phyloP scores from a whole-genome alignment of 1,140 invertebrate genomes.

The Trichomalopsis sarcophagae region DNA sequence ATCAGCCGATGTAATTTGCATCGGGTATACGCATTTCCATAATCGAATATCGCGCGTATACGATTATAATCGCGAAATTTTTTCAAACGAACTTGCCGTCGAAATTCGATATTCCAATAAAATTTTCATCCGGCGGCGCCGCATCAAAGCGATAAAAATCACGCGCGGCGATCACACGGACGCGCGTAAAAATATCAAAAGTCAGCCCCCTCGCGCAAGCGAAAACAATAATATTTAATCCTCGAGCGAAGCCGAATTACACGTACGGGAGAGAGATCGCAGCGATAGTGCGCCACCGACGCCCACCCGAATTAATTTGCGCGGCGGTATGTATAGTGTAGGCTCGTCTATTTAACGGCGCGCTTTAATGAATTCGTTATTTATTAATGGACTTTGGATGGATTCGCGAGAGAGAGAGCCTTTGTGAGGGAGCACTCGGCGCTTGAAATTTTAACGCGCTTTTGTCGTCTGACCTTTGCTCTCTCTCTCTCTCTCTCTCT shows the following conservation, averaged over 20 bases:
- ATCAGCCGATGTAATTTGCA: too few species aligned
- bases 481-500: neutral
- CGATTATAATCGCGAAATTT: too few species aligned
- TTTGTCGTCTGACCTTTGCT: slow-evolving; percentile 3
- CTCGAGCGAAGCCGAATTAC: neutral
- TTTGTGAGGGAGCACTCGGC: neutral
- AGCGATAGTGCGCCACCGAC: neutral
- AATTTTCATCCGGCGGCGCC: too few species aligned
- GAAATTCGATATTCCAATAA: too few species aligned
- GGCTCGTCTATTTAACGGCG: slow-evolving; percentile 3
- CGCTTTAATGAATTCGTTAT: slow-evolving; percentile 42
- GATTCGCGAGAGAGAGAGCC: neutral
- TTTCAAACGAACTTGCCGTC: neutral
- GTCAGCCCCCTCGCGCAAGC: too few species aligned
- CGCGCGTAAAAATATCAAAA: too few species aligned
- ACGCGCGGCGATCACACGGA: too few species aligned
- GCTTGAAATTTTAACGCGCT: slow-evolving; percentile 28
- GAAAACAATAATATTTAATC: slow-evolving; percentile 14
- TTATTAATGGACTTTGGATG: slow-evolving; percentile 25
- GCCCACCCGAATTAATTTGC: neutral
- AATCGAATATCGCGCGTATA: too few species aligned
- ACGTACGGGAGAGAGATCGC: neutral
- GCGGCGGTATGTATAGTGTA: neutral
- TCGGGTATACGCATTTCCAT: too few species aligned
- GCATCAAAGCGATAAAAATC: too few species aligned